These are phyloP conservation scores for Heterohyrax brucei DNA, from an alignment of 2,797 vertebrate species.

Conservation along the genomic window DNA sequence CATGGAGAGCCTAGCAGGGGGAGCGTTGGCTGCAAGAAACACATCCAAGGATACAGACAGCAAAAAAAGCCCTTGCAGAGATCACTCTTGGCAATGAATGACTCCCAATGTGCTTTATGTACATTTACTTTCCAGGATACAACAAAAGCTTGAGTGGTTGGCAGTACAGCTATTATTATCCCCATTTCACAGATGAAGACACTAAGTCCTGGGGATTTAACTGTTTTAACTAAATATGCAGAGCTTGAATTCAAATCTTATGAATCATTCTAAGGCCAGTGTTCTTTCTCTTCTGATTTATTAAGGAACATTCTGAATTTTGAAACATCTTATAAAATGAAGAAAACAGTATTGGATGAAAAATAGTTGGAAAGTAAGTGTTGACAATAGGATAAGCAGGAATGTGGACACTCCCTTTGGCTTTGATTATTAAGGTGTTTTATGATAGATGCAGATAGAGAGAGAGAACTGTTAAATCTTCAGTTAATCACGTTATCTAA, in stretches of 20 bases:
- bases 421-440: neutral
- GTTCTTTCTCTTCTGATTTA: constrained; percentile 33
- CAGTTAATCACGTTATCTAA: neutral
- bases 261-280: neutral
- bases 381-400: neutral
- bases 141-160: constrained; percentile 9
- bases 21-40: neutral
- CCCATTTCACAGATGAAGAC: constrained; percentile 55
- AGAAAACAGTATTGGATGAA: neutral
- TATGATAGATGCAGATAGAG: neutral
- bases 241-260: neutral
- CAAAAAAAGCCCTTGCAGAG: constrained; percentile 10
- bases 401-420: constrained; percentile 23
- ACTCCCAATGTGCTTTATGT: neutral
- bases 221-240: neutral
- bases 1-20: neutral
- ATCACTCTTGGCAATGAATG: neutral
- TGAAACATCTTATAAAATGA: constrained; percentile 7
- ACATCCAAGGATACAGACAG: neutral
- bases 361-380: constrained; percentile 34
- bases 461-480: neutral
- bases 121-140: constrained; percentile 28
- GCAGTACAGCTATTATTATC: neutral
- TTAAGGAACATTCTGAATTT: constrained; percentile 10
- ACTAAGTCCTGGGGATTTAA: constrained; percentile 7